Evolutionary conservation across 2,888 invertebrate genomes (phyloP).

Genomic region (Pachliopta kotzebuea): DNA sequence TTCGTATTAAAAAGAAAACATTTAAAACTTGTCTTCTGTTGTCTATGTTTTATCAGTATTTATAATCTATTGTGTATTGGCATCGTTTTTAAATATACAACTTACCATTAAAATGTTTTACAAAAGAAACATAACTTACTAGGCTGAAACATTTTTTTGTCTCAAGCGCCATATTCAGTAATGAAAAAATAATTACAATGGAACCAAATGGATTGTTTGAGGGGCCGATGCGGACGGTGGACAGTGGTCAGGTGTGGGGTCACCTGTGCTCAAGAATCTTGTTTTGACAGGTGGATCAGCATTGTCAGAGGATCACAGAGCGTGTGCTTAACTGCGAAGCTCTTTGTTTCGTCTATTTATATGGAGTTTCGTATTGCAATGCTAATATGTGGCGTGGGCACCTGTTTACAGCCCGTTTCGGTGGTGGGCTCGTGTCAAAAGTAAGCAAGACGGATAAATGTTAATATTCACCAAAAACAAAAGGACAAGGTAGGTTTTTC

Average conservation of each 20-base stretch:
- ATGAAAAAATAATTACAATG: constrained; percentile 32
- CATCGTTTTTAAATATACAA: neutral
- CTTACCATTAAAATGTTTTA: neutral
- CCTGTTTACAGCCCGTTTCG: constrained; percentile 27
- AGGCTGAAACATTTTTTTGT: constrained; percentile 17
- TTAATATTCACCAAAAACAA: neutral
- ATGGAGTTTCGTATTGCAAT: constrained; percentile 25
- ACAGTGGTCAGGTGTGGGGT: constrained; percentile 55
- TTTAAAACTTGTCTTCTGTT: too few species aligned
- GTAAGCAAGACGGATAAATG: neutral
- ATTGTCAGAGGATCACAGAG: constrained; percentile 54
- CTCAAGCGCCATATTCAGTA: constrained; percentile 4
- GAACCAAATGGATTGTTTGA: constrained; percentile 33
- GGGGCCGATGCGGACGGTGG: constrained; percentile 19
- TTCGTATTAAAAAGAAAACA: too few species aligned
- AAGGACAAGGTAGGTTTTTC: neutral
- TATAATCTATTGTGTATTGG: neutral
- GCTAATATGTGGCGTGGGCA: constrained; percentile 16
- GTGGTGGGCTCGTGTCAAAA: constrained; percentile 11
- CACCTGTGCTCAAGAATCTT: constrained; percentile 64
- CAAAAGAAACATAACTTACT: constrained; percentile 4
- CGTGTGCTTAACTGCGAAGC: constrained; percentile 36
- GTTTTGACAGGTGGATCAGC: constrained; percentile 69
- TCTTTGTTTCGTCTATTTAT: constrained; percentile 43
- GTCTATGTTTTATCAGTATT: neutral